Percentiles rank a stretch among this genome's conserved stretches.
Conservation (phyloP, 2,888 invertebrate genomes). For the Lochmaea crataegi region DNA sequence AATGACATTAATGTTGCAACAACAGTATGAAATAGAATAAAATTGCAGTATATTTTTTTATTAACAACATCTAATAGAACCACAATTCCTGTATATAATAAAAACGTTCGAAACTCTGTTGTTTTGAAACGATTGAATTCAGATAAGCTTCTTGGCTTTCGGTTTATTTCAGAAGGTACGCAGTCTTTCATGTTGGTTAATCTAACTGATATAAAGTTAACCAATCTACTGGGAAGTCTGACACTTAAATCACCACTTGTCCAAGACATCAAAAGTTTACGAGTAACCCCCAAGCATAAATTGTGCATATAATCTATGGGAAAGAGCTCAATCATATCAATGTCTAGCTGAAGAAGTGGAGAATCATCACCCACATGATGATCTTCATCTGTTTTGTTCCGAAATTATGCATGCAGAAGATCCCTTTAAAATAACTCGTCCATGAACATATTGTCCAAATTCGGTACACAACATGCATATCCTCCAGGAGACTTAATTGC, state of each 20-base stretch:
- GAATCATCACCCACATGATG: constrained; percentile 36
- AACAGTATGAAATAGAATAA: constrained; percentile 19
- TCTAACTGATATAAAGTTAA: neutral
- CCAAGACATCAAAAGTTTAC: constrained; percentile 22
- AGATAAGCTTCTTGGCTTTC: constrained; percentile 36
- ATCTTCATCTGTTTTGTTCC: constrained; percentile 30
- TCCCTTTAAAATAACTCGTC: constrained; percentile 29
- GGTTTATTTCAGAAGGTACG: constrained; percentile 33
- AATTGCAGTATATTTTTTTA: constrained; percentile 14
- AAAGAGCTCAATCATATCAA: constrained; percentile 23
- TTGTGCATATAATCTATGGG: constrained; percentile 47
- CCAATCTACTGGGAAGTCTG: constrained; percentile 19
- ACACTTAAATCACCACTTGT: constrained; percentile 18
- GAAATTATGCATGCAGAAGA: constrained; percentile 28
- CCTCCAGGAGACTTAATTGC: constrained; percentile 41
- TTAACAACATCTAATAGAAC: neutral
- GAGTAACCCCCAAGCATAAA: constrained; percentile 22
- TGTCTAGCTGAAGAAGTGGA: neutral
- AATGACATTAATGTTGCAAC: constrained; percentile 25
- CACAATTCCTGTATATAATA: no score
- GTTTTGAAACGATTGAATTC: constrained; percentile 33
- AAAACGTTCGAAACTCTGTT: constrained; percentile 20
- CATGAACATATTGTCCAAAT: no score
- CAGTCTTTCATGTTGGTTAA: neutral
- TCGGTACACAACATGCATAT: constrained; percentile 43